Conservation (phyloP, 2,797 vertebrate genomes). For the Mus spretus region DNA sequence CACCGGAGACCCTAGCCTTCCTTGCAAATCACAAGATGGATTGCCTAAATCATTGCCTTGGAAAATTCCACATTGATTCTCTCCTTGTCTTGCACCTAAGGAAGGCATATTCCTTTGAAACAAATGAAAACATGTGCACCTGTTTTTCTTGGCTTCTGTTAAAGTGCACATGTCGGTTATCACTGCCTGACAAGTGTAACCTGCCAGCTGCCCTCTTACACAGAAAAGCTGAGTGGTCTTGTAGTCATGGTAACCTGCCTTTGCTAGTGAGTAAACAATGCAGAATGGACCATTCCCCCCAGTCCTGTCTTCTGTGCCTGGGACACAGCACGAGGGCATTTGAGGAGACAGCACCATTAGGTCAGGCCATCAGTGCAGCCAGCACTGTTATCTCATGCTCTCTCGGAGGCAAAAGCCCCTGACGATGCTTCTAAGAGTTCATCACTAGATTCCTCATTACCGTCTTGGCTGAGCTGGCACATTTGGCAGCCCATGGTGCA, state of each 20-base stretch:
- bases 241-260: background rate
- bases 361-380: background rate
- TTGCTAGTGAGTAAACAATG: background rate
- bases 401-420: background rate
- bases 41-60: background rate
- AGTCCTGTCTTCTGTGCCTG: background rate
- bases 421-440: background rate
- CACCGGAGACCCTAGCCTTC: background rate
- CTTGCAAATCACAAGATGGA: constrained; percentile 25
- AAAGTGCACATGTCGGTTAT: background rate
- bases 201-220: background rate
- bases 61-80: background rate
- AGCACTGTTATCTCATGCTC: background rate
- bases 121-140: background rate
- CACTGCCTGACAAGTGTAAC: background rate
- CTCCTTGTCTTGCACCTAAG: background rate
- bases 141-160: constrained; percentile 8
- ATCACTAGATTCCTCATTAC: background rate
- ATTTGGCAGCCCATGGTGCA: background rate
- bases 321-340: background rate
- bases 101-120: constrained; percentile 19
- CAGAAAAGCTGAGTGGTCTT: fast-evolving
- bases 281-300: background rate
- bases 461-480: background rate
- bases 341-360: background rate